Evolutionary conservation across 2,888 invertebrate species (phyloP).

Genomic region (Erebia epiphron): DNA sequence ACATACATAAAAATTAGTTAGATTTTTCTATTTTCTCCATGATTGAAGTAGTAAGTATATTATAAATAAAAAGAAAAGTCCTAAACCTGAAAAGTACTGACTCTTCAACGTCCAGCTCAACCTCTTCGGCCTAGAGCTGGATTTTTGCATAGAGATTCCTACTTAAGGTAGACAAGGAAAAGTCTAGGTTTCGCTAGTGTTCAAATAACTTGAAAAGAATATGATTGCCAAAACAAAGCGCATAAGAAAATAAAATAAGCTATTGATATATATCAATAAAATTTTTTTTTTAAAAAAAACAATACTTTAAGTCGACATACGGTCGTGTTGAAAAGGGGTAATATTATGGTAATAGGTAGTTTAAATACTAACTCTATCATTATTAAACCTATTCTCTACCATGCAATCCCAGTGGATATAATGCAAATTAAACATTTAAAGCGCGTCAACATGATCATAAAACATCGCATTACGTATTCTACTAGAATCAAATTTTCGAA

Average conservation of each 20-base stretch:
- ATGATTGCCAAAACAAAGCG: slow-evolving; percentile 20
- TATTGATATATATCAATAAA: background rate
- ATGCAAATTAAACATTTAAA: background rate
- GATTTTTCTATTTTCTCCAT: background rate
- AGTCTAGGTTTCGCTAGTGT: too few relatives aligned
- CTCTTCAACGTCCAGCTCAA: too few relatives aligned
- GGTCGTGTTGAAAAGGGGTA: background rate
- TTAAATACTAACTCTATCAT: background rate
- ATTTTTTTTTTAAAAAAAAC: too few relatives aligned
- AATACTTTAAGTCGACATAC: background rate
- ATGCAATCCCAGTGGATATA: background rate
- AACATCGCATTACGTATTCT: background rate
- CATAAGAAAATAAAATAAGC: background rate
- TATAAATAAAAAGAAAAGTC: too few relatives aligned
- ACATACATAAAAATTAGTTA: background rate
- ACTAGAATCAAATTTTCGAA: background rate
- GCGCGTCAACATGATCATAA: background rate
- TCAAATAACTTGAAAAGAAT: background rate
- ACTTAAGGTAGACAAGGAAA: too few relatives aligned
- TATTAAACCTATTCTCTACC: background rate
- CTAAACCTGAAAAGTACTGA: too few relatives aligned
- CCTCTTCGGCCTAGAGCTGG: too few relatives aligned
- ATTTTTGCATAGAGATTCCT: too few relatives aligned
- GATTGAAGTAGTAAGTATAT: background rate
- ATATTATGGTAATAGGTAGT: too few relatives aligned